Base-by-base conservation (phyloP, 1,140 invertebrate species). In the Lasioglossum albipes region DNA sequence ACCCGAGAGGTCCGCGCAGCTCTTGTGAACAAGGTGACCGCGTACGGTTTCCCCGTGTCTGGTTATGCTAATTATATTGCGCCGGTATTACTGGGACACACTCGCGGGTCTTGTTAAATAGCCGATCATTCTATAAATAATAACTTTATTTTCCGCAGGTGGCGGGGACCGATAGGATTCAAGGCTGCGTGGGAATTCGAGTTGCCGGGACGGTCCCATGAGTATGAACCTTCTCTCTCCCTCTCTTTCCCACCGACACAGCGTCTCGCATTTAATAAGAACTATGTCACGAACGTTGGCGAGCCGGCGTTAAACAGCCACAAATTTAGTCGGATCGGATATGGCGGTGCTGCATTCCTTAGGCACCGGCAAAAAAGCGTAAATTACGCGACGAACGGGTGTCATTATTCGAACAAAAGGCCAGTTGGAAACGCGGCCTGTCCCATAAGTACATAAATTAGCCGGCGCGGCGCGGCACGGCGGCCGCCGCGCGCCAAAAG, bases 31-130 rank as follows among this genome's bases (percentile, higher is more conserved):
- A 52, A 22, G 16, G 12, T 41, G 9, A 5, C 13, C n/a, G 5
- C 45, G 22, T 10, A 66, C 78, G 61, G 69, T 66, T 70, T 62
- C 27, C 52, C 67, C 66, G 54, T 36, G 65, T 88, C 84, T 82
- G 81, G 83, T 89, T 88, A 87, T 89, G 87, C 81, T 85, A 89
- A 88, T 88, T 88, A 84, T 73, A 84, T 86, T 68, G 80, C 76
- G 74, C 75, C 45, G 64, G 41, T 67, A 81, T 84, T 76, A 78
- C 70, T 31, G 71, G 65, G 68, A 83, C 74, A 64, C 66, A 78
- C 82, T 86, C 69, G 78, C 79, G 27, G 41, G 57, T 54, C 66
- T 87, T 76, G 74, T 88, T 86, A 87, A 88, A 85, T 81, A 72
- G 69, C 62, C 66, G 41, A 9, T 36, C 42, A 66, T 76, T 66